These are phyloP conservation scores for Sylvia borin DNA, from an alignment of 2,797 vertebrate species.

Conservation along the genomic window DNA sequence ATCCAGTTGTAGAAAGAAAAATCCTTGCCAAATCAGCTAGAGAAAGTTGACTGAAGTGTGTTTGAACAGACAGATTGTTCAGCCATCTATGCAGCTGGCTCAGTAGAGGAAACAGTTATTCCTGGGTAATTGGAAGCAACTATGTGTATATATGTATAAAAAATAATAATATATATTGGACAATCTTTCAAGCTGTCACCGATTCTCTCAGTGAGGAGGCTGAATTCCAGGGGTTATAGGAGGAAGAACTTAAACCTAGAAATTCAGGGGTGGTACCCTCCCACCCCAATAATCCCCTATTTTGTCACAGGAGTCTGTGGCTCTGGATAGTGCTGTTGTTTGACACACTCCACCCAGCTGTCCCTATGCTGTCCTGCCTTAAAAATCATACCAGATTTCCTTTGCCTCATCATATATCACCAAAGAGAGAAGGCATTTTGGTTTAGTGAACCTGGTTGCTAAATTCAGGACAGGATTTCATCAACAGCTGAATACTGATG, in stretches of 20 bases:
- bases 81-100: conserved; percentile 48
- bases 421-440: neutral
- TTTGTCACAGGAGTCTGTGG: neutral
- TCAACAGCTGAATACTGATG: neutral
- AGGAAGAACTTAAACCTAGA: neutral
- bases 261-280: neutral
- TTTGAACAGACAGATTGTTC: conserved; percentile 61
- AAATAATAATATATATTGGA: neutral
- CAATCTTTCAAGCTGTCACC: neutral
- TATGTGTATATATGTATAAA: neutral
- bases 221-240: neutral
- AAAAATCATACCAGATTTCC: neutral
- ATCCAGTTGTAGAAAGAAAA: conserved; percentile 43
- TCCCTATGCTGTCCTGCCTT: neutral
- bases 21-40: conserved; percentile 50
- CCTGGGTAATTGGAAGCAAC: conserved; percentile 43
- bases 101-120: conserved; percentile 36
- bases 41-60: conserved; percentile 25
- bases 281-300: neutral
- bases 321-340: neutral
- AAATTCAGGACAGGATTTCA: neutral
- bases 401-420: neutral
- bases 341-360: neutral
- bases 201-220: neutral
- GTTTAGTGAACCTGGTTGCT: neutral